Conservation (phyloP, 2,113 vertebrate species). For the Thunnus thynnus region DNA sequence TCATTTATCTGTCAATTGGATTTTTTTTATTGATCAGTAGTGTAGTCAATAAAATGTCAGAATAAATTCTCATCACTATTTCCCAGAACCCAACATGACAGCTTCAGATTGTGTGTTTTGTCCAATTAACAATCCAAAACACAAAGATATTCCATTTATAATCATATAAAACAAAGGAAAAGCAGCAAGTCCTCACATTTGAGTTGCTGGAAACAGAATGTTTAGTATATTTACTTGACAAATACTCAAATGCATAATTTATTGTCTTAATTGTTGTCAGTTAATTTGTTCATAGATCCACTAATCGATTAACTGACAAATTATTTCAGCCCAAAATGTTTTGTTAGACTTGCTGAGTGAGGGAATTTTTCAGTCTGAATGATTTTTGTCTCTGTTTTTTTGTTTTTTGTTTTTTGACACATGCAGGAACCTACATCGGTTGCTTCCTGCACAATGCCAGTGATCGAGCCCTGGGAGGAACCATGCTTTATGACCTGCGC, state of each 20-base stretch:
- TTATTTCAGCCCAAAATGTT: background rate
- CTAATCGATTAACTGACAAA: background rate
- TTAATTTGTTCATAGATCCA: too few species aligned
- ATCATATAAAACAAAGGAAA: background rate
- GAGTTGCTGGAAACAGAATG: background rate
- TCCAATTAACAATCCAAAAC: background rate
- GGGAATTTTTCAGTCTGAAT: constrained; percentile 1
- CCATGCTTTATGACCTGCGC: constrained; percentile 94
- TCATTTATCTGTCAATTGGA: background rate
- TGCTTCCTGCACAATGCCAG: constrained; percentile 91
- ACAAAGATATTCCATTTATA: background rate
- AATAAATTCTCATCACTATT: background rate
- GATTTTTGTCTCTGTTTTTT: background rate
- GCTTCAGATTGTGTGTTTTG: background rate
- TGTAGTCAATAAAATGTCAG: background rate
- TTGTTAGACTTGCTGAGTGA: background rate
- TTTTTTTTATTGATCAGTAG: background rate
- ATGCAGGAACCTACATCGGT: constrained; percentile 90
- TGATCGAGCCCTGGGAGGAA: constrained; percentile 91
- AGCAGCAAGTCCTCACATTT: background rate
- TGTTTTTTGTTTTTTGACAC: constrained; percentile 19
- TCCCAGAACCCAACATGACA: background rate
- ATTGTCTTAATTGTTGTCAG: background rate
- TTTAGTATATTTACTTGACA: background rate
- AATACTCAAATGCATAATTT: background rate